A percentile compares a stretch with the other conserved stretches of the same genome.
These are phyloP conservation scores for Pycnonotus jocosus DNA, from an alignment of 2,113 vertebrate species.

Conservation along the genomic window DNA sequence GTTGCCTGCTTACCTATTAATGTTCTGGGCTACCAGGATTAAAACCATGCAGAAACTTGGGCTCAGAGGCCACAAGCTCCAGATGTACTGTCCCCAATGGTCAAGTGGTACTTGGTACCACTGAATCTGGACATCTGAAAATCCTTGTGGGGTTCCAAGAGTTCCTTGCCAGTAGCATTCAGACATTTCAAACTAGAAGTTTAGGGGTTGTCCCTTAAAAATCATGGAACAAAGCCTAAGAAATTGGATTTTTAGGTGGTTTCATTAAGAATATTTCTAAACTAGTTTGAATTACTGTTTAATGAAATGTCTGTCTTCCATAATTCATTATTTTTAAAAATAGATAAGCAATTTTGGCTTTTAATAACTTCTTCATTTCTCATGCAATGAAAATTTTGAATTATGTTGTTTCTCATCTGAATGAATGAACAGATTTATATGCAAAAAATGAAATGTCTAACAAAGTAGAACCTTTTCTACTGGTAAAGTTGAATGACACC, in stretches of 20 bases:
- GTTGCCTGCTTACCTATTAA: background rate
- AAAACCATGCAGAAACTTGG: background rate
- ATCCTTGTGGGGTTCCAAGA: background rate
- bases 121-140: background rate
- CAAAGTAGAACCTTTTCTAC: background rate
- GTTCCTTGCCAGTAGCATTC: background rate
- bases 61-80: background rate
- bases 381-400: background rate
- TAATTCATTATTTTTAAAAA: background rate
- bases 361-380: background rate
- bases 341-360: background rate
- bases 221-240: background rate
- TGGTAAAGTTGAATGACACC: accelerated
- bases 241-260: background rate
- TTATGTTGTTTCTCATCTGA: background rate
- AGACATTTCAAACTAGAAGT: background rate
- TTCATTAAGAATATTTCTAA: background rate
- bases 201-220: background rate
- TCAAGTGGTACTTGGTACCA: background rate
- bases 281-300: background rate
- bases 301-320: background rate
- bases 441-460: background rate
- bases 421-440: background rate
- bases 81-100: background rate
- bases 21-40: background rate